These are phyloP conservation scores for Pangasius mekongensis DNA, from an alignment of 2,797 vertebrate species.

Conservation along the genomic window DNA sequence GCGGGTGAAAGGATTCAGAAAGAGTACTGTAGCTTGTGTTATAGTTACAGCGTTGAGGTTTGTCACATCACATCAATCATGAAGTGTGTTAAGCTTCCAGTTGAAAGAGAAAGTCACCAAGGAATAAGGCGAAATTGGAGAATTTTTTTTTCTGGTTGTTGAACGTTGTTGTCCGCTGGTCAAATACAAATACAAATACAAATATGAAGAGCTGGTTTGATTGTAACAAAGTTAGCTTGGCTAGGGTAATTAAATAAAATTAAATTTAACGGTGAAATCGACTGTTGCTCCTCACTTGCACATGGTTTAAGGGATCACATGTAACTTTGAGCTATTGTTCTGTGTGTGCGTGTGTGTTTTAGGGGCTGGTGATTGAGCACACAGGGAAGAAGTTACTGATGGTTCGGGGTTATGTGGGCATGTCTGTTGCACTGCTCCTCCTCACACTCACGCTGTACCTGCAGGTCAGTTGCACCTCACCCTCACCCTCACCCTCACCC, in stretches of 20 bases:
- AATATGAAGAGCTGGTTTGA: not conserved
- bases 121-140: not conserved
- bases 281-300: not conserved
- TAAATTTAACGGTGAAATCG: not conserved
- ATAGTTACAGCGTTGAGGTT: not conserved
- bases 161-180: no score
- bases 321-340: no score
- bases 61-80: not conserved
- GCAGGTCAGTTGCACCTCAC: conserved; percentile 34
- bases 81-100: not conserved
- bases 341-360: conserved; percentile 33
- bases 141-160: not conserved
- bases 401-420: conserved; percentile 63
- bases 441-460: conserved; percentile 56
- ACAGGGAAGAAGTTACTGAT: conserved; percentile 68
- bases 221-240: no score
- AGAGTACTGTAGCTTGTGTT: not conserved
- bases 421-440: conserved; percentile 58
- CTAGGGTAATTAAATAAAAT: not conserved
- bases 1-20: not conserved
- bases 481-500: no score
- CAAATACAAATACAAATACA: not conserved
- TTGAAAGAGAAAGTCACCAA: not conserved
- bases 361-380: conserved; percentile 79
- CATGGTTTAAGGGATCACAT: no score